phyloP scores from a whole-genome alignment of 2,113 vertebrate genomes.

The Dolichallabes microphthalmus region DNA sequence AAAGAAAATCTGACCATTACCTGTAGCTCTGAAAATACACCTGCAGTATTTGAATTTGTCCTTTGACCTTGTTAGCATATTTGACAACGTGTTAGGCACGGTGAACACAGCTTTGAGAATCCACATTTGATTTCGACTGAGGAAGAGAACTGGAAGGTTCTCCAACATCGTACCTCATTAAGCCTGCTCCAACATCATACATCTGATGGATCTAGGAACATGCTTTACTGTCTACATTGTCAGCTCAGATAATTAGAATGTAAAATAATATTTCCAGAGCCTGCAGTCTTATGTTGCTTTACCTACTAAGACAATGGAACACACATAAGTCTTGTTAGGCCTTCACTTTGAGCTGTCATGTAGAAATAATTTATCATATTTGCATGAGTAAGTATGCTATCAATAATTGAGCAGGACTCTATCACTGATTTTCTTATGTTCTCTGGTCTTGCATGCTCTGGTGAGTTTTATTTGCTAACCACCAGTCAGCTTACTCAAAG shows the following conservation, averaged over 20 bases:
- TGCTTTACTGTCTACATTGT: constrained; percentile 66
- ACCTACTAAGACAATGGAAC: constrained; percentile 60
- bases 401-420: constrained; percentile 68
- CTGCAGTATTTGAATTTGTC: neutral
- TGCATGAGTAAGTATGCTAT: constrained; percentile 75
- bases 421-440: constrained; percentile 52
- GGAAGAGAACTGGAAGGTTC: constrained; percentile 51
- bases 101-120: constrained; percentile 41
- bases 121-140: constrained; percentile 40
- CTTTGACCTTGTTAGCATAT: constrained; percentile 35
- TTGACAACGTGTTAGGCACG: constrained; percentile 40
- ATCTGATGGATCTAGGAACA: constrained; percentile 63
- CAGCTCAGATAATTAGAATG: constrained; percentile 74
- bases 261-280: constrained; percentile 69
- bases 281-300: constrained; percentile 65
- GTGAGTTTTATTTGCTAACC: constrained; percentile 46
- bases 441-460: constrained; percentile 47
- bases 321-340: constrained; percentile 63
- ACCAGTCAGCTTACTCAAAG: constrained; percentile 28
- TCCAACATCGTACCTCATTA: constrained; percentile 71
- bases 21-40: neutral
- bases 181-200: constrained; percentile 65
- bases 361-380: constrained; percentile 78
- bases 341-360: constrained; percentile 70
- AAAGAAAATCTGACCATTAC: too few species aligned